These are phyloP conservation scores for Varecia variegata DNA, from an alignment of 2,797 vertebrate species.

Conservation along the genomic window DNA sequence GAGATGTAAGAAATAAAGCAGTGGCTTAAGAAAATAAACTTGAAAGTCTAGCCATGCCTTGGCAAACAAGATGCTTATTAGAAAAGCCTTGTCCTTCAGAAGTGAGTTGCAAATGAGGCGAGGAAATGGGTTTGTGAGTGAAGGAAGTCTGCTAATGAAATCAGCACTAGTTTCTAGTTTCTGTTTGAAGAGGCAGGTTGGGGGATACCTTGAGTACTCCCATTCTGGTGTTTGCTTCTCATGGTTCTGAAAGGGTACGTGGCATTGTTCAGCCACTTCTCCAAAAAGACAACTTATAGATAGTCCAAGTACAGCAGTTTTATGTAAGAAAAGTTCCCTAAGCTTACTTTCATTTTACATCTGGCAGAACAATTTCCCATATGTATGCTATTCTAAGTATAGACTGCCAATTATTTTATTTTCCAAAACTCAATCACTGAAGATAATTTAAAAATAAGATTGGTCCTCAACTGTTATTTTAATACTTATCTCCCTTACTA, in stretches of 20 bases:
- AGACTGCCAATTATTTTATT: constrained; percentile 14
- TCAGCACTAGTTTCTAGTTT: constrained; percentile 44
- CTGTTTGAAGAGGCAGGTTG: constrained; percentile 38
- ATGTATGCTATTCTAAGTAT: constrained; percentile 9
- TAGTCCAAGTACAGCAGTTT: not conserved
- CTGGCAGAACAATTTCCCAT: not conserved
- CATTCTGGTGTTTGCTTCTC: not conserved
- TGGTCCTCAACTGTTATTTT: not conserved
- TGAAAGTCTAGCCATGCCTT: constrained; percentile 36
- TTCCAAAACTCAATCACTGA: constrained; percentile 23
- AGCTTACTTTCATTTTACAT: constrained; percentile 11
- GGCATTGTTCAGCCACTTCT: constrained; percentile 6
- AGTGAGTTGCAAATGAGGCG: constrained; percentile 26
- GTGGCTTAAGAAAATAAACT: constrained; percentile 62
- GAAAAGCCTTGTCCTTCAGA: constrained; percentile 42
- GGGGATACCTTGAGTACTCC: not conserved
- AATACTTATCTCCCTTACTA: not conserved
- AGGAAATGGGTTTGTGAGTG: constrained; percentile 51
- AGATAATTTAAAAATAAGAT: constrained; percentile 41
- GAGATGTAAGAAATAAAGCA: constrained; percentile 52
- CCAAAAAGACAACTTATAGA: constrained; percentile 8
- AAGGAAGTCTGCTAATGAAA: constrained; percentile 43
- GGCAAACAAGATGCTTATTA: constrained; percentile 60
- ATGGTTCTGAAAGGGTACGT: not conserved
- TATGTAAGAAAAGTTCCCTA: not conserved